Percentiles rank a stretch among this genome's conserved stretches.
These are phyloP conservation scores for Dryobates pubescens DNA, from an alignment of 2,797 vertebrate species.

Conservation along the genomic window DNA sequence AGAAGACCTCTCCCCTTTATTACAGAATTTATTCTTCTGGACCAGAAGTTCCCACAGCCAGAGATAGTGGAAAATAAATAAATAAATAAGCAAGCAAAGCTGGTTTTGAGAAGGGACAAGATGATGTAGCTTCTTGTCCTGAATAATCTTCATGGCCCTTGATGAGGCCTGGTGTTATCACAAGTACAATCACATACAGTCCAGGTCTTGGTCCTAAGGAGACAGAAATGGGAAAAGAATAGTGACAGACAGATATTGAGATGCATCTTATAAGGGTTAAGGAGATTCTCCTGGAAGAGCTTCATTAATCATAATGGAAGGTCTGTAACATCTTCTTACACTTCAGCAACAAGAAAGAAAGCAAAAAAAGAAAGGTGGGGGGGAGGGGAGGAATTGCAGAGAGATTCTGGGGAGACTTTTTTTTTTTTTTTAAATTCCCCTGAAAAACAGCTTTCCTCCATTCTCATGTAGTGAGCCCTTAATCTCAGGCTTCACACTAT, in stretches of 20 bases:
- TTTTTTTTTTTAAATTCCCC: background rate
- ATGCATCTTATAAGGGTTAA: conserved; percentile 33
- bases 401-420: conserved; percentile 51
- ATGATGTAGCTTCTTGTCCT: conserved; percentile 54
- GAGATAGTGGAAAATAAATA: conserved; percentile 60
- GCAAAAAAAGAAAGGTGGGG: background rate
- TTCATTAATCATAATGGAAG: conserved; percentile 45
- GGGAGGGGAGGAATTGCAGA: conserved; percentile 42
- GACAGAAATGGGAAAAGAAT: conserved; percentile 43
- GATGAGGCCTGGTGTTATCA: conserved; percentile 56
- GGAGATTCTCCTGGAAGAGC: conserved; percentile 50
- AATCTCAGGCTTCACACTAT: background rate
- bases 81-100: conserved; percentile 44
- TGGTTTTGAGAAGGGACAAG: conserved; percentile 53
- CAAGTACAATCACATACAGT: conserved; percentile 44
- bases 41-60: conserved; percentile 35
- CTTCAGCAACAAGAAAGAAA: conserved; percentile 43
- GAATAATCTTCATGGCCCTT: conserved; percentile 45
- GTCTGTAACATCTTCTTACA: conserved; percentile 39
- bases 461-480: background rate
- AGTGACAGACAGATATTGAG: conserved; percentile 45
- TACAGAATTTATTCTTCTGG: background rate
- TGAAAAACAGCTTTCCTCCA: conserved; percentile 42
- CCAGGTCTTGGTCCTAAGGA: conserved; percentile 57
- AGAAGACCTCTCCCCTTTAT: background rate